Base-by-base conservation (phyloP, 1,140 invertebrate genomes). In the Drosophila tropicalis region DNA sequence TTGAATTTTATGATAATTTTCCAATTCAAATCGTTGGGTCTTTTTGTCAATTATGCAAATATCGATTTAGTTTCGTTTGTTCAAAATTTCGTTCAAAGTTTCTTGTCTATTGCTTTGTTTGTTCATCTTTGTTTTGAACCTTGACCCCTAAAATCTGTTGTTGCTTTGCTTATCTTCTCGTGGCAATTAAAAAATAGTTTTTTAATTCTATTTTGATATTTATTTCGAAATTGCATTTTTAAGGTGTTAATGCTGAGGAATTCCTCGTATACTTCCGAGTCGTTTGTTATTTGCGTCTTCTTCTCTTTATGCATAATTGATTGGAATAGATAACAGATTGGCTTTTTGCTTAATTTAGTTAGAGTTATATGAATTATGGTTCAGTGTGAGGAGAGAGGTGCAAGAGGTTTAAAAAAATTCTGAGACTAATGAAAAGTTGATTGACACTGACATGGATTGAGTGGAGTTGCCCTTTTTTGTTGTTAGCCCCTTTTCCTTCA, bases 201-300 rank as follows among this genome's bases (percentile, higher is more conserved):
- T 60, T 60, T 36, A 60, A 60, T 60, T 60, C 29, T 60, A 60
- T 19, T 60, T 60, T 40, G 57, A 60, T 58, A 15, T 36, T 58
- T 29, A 29, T 29, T 58, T 32, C 17, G 7, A 58, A 15, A 34
- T 17, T 56, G 25, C 57, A 60, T 60, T 34, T 60, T 40, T 34
- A 40, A 19, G 34, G 57, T 60, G 29, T 19, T 60, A 60, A 60
- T 60, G 44, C 19, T 9, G 44, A 22, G 9, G 17, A 51, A 51
- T 51, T 22, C 36, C 36, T 51, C 17, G 12, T 51, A 51, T 51
- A 51, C 44, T 51, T 51, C 44, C 44, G 44, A 51, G 44, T 51
- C 9, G 17, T 22, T 51, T 12, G 3, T 51, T 51, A 22, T 12
- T 51, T 22, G 44, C 17, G 44, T 51, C 44, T 51, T 51, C 44